Conservation (phyloP, 2,797 vertebrate species). For the Ptychadena robeensis region DNA sequence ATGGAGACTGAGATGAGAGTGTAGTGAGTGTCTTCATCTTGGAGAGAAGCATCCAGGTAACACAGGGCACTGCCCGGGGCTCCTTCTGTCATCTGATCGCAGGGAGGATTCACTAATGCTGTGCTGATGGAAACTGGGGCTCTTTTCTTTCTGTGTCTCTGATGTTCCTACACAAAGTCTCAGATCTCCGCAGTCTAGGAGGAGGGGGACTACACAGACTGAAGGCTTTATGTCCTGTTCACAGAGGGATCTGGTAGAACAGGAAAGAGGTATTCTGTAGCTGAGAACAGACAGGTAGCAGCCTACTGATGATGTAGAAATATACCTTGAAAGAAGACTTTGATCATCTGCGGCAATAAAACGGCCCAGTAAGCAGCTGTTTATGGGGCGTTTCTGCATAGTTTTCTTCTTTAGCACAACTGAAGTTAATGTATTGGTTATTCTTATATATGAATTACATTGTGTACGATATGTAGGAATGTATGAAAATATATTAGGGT, state of each 20-base stretch:
- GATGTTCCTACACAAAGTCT: slow-evolving; percentile 50
- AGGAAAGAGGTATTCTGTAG: not conserved
- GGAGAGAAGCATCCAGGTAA: not conserved
- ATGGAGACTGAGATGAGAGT: not conserved
- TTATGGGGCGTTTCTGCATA: not conserved
- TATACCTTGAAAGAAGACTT: not conserved
- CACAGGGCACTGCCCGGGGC: slow-evolving; percentile 54
- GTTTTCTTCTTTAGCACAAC: not conserved
- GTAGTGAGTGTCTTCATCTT: not conserved
- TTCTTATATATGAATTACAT: too few species aligned
- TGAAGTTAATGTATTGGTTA: not conserved
- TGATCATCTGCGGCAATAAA: not conserved
- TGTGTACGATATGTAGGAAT: too few species aligned
- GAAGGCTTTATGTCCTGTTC: slow-evolving; percentile 10
- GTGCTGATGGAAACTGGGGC: slow-evolving; percentile 52
- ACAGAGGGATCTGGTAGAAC: not conserved
- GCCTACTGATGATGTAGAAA: too few species aligned
- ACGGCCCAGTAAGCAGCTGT: too few species aligned
- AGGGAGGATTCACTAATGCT: slow-evolving; percentile 77
- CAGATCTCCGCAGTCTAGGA: slow-evolving; percentile 24
- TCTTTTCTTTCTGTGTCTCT: slow-evolving; percentile 48
- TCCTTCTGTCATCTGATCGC: slow-evolving; percentile 82
- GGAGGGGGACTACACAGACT: slow-evolving; percentile 29
- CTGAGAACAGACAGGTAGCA: not conserved
- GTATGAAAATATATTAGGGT: too few species aligned